phyloP scores from a whole-genome alignment of 2,113 vertebrate genomes.

The Callorhinus ursinus region DNA sequence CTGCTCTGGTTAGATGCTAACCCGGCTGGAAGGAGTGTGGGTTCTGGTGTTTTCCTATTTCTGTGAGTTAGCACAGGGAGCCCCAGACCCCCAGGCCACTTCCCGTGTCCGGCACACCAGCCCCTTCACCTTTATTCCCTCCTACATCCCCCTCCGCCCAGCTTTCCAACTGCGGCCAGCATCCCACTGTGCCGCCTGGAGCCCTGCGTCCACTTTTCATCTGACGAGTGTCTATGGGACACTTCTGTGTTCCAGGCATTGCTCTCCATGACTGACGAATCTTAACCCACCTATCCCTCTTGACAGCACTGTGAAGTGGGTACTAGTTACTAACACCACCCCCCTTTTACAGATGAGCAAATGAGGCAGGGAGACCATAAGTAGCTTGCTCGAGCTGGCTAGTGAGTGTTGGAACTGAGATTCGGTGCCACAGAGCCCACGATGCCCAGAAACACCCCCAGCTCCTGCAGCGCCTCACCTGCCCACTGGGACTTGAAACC shows the following conservation, averaged over 20 bases:
- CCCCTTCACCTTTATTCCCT: not conserved
- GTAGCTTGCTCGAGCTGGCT: not conserved
- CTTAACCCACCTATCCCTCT: not conserved
- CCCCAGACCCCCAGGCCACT: not conserved
- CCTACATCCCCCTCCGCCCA: not conserved
- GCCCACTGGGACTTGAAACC: not conserved
- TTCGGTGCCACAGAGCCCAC: not conserved
- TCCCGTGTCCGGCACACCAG: not conserved
- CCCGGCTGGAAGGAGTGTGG: not conserved
- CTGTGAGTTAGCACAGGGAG: not conserved
- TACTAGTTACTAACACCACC: not conserved
- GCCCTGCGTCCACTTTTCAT: not conserved
- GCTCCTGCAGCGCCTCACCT: not conserved
- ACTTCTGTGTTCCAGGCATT: not conserved
- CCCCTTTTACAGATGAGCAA: not conserved
- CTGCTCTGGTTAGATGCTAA: not conserved
- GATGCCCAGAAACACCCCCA: not conserved
- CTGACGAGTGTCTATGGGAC: too few relatives aligned
- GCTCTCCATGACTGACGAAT: not conserved
- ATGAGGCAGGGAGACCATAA: not conserved
- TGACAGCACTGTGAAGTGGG: not conserved
- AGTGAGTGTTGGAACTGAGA: not conserved
- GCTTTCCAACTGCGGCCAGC: not conserved
- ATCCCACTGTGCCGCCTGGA: not conserved
- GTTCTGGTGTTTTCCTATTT: not conserved